Evolutionary conservation across 2,888 invertebrate species (phyloP).

Genomic region (Sussaba pulchella): DNA sequence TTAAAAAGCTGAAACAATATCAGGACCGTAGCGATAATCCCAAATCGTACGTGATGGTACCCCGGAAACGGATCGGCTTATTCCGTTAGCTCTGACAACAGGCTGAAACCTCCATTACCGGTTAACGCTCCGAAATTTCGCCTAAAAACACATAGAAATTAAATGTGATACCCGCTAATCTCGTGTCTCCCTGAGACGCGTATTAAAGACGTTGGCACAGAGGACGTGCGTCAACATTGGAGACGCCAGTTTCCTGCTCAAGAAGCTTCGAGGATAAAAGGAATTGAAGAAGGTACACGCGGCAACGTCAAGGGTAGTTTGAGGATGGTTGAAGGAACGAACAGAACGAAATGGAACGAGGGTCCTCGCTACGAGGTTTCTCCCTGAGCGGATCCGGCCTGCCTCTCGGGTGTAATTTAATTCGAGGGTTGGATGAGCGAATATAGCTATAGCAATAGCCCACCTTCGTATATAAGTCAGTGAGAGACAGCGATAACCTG

Average conservation of each 20-base stretch:
- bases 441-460: constrained; percentile 65
- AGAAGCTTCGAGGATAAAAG: constrained; percentile 35
- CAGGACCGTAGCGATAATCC: neutral
- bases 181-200: neutral
- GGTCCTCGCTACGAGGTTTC: constrained; percentile 42
- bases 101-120: constrained; percentile 12
- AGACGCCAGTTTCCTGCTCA: constrained; percentile 33
- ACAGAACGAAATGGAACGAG: constrained; percentile 35
- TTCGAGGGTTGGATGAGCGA: constrained; percentile 75
- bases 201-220: neutral
- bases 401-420: constrained; percentile 76
- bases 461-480: constrained; percentile 33
- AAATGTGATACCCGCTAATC: neutral
- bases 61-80: neutral
- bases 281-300: constrained; percentile 40
- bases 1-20: neutral
- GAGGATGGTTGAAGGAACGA: constrained; percentile 38
- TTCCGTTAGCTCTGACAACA: constrained; percentile 21
- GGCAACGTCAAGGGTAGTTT: constrained; percentile 30
- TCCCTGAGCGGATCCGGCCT: constrained; percentile 64
- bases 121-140: constrained; percentile 31
- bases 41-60: neutral
- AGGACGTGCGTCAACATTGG: constrained; percentile 12
- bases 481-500: constrained; percentile 40
- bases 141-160: neutral